A percentile compares a stretch with the other conserved stretches of the same genome.
phyloP scores from a whole-genome alignment of 2,113 vertebrate genomes.

The Cisticola juncidis region DNA sequence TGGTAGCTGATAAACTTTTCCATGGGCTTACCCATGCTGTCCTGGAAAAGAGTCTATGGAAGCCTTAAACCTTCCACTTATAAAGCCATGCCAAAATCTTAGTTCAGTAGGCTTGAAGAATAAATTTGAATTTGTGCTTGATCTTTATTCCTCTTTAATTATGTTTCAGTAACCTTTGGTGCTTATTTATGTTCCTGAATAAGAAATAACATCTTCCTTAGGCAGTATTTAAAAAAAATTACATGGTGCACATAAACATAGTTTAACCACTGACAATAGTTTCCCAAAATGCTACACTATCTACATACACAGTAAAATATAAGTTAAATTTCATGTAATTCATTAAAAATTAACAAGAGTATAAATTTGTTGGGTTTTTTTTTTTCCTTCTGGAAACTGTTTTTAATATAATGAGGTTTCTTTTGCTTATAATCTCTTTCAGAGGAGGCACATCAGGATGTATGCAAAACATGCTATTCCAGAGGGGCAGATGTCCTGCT shows the following conservation, averaged over 20 bases:
- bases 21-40: background rate
- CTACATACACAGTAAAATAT: background rate
- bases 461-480: background rate
- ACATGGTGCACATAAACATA: too few species aligned
- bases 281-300: background rate
- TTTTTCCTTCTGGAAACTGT: background rate
- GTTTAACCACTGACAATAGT: background rate
- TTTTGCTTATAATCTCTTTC: background rate
- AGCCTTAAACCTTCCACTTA: background rate
- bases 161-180: background rate
- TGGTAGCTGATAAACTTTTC: background rate
- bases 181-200: background rate
- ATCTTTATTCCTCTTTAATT: background rate
- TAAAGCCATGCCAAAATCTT: background rate
- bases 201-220: background rate
- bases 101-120: background rate
- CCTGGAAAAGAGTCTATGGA: background rate
- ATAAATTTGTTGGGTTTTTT: background rate
- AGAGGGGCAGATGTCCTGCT: background rate
- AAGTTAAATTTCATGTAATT: background rate
- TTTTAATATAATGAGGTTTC: background rate
- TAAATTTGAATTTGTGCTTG: background rate
- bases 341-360: background rate
- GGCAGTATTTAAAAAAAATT: background rate
- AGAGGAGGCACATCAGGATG: background rate